Conservation (phyloP, 2,888 invertebrate genomes). For the Neocrepidodera transversa region DNA sequence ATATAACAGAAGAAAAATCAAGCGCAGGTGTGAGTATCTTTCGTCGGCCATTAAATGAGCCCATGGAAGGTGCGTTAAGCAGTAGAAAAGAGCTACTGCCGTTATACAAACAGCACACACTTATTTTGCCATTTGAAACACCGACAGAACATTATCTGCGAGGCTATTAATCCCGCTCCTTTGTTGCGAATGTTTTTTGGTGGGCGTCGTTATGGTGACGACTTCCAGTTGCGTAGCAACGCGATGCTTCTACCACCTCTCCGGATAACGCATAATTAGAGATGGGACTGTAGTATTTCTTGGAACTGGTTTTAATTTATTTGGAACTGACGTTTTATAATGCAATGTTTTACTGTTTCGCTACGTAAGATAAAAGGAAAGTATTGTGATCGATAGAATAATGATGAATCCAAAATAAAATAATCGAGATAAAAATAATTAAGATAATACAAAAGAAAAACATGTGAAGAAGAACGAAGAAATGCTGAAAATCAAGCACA, state of each 20-base stretch:
- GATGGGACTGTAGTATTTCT: background rate
- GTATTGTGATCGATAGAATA: too few relatives aligned
- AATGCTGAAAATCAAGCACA: too few relatives aligned
- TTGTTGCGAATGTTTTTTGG: slow-evolving; percentile 61
- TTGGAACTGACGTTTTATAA: too few relatives aligned
- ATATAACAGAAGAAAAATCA: slow-evolving; percentile 5
- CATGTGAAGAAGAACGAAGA: too few relatives aligned
- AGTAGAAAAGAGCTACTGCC: slow-evolving; percentile 24
- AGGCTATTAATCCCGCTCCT: slow-evolving; percentile 60
- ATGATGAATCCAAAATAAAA: too few relatives aligned
- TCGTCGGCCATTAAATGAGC: slow-evolving; percentile 16
- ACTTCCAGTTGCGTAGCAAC: slow-evolving; percentile 59
- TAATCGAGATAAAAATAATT: too few relatives aligned
- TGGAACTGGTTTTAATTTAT: slow-evolving; percentile 5
- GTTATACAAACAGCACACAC: slow-evolving; percentile 48
- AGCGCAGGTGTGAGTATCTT: slow-evolving; percentile 21
- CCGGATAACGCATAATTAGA: slow-evolving; percentile 15
- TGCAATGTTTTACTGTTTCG: too few relatives aligned
- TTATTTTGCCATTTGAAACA: slow-evolving; percentile 58
- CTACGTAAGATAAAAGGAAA: too few relatives aligned
- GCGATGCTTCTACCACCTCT: slow-evolving; percentile 50
- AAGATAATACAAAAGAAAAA: too few relatives aligned
- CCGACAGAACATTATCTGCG: slow-evolving; percentile 58
- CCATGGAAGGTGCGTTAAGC: slow-evolving; percentile 5
- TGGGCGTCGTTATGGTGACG: slow-evolving; percentile 58